Conservation (phyloP, 2,888 invertebrate species). For the Lasioglossum marginatum region DNA sequence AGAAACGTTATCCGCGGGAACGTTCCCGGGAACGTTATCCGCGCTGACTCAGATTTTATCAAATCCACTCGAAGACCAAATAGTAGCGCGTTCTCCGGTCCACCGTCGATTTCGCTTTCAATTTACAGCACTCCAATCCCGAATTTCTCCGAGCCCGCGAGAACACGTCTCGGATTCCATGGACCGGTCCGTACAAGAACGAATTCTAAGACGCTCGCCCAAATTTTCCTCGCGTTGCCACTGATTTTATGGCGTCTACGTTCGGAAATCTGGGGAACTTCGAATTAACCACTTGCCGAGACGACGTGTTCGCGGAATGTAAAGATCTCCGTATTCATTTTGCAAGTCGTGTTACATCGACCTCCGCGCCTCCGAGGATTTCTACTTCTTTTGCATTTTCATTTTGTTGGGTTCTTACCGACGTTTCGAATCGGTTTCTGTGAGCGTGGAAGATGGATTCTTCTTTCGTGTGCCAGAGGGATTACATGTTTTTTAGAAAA, state of each 20-base stretch:
- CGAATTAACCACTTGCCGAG: background rate
- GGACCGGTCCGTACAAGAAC: background rate
- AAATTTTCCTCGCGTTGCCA: background rate
- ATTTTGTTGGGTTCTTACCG: background rate
- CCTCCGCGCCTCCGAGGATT: background rate
- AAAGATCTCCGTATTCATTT: background rate
- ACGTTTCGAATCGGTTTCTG: background rate
- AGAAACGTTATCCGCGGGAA: slow-evolving; percentile 7
- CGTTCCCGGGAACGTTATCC: slow-evolving; percentile 4
- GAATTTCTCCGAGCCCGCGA: slow-evolving; percentile 11
- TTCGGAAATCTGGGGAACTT: background rate
- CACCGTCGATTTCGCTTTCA: slow-evolving; percentile 42
- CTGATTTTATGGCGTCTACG: slow-evolving; percentile 21
- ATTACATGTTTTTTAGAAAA: too few relatives aligned
- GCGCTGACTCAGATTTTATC: slow-evolving; percentile 34
- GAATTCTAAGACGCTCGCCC: slow-evolving; percentile 1
- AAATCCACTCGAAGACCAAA: slow-evolving; percentile 23
- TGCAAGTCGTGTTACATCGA: background rate
- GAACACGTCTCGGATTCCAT: background rate
- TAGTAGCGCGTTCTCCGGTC: slow-evolving; percentile 6
- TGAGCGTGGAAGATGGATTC: too few relatives aligned
- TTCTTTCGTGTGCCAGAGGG: too few relatives aligned
- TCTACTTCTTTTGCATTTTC: background rate
- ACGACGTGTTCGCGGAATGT: background rate
- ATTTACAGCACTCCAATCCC: slow-evolving; percentile 43